phyloP scores from a whole-genome alignment of 2,113 vertebrate genomes.

The Felis chaus region DNA sequence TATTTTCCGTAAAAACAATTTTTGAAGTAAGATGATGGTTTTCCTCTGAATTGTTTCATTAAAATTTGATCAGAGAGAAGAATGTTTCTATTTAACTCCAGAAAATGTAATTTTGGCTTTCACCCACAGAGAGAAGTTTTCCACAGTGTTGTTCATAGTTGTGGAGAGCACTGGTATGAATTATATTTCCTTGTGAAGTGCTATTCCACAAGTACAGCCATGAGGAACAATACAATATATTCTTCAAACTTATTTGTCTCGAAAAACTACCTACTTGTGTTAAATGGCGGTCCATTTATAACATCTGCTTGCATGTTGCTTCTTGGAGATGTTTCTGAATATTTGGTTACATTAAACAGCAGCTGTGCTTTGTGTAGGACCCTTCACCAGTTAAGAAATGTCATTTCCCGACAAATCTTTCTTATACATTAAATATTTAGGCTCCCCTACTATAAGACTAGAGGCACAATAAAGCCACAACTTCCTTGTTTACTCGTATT shows the following conservation, averaged over 20 bases:
- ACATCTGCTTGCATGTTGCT: neutral
- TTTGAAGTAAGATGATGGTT: slow-evolving; percentile 60
- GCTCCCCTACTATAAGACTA: neutral
- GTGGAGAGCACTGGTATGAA: neutral
- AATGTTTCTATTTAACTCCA: slow-evolving; percentile 68
- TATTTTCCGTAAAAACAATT: slow-evolving; percentile 64
- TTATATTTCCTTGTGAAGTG: slow-evolving; percentile 30
- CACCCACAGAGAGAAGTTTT: slow-evolving; percentile 28
- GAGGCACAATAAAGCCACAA: neutral
- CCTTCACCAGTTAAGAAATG: neutral
- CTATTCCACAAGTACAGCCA: slow-evolving; percentile 30
- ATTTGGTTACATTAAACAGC: neutral
- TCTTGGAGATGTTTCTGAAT: neutral
- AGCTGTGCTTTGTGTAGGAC: neutral
- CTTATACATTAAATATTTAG: neutral
- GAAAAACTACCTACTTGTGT: neutral
- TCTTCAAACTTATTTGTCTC: neutral
- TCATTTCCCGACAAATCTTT: neutral
- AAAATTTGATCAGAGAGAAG: slow-evolving; percentile 70
- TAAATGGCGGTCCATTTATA: neutral
- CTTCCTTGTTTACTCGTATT: neutral
- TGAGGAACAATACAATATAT: neutral
- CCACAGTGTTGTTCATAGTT: neutral
- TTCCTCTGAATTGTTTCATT: slow-evolving; percentile 75
- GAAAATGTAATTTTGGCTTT: slow-evolving; percentile 71